Evolutionary conservation across 2,113 vertebrate genomes (phyloP).

Genomic region (Eulacestoma nigropectus): DNA sequence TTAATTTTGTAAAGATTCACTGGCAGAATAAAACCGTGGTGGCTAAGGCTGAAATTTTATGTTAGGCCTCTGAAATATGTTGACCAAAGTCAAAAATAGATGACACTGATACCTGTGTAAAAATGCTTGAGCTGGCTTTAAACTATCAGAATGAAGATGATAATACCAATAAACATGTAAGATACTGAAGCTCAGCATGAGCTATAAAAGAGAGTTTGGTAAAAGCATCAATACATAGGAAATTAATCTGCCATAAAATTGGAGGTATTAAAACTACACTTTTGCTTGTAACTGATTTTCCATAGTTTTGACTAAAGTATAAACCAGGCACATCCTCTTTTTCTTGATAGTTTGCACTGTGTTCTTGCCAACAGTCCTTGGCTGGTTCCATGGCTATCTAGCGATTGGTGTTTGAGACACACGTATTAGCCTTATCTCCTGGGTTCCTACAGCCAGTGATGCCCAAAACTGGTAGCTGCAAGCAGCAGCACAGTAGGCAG

Average conservation of each 20-base stretch:
- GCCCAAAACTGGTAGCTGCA: background rate
- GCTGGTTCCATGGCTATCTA: rapidly evolving
- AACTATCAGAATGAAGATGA: background rate
- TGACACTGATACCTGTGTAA: background rate
- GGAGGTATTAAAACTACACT: background rate
- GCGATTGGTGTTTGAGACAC: rapidly evolving
- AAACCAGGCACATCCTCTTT: background rate
- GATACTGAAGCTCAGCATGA: background rate
- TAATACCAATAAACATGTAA: background rate
- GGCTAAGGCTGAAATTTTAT: background rate
- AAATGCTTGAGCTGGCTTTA: background rate
- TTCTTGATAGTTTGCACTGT: background rate
- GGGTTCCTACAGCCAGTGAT: background rate
- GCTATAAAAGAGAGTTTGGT: background rate
- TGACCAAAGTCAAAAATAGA: background rate
- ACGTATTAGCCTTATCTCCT: rapidly evolving
- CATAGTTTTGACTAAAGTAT: background rate
- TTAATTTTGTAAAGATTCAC: background rate
- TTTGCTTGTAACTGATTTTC: background rate
- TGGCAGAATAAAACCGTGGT: background rate
- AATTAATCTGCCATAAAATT: background rate
- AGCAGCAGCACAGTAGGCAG: background rate
- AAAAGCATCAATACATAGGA: background rate
- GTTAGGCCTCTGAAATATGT: background rate
- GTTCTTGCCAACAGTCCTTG: background rate